Evolutionary conservation across 64 coral and sea anemone species (phyloP), one percentile per base, ranked within the genome.

Genomic region (Stichodactyla mertensii): DNA sequence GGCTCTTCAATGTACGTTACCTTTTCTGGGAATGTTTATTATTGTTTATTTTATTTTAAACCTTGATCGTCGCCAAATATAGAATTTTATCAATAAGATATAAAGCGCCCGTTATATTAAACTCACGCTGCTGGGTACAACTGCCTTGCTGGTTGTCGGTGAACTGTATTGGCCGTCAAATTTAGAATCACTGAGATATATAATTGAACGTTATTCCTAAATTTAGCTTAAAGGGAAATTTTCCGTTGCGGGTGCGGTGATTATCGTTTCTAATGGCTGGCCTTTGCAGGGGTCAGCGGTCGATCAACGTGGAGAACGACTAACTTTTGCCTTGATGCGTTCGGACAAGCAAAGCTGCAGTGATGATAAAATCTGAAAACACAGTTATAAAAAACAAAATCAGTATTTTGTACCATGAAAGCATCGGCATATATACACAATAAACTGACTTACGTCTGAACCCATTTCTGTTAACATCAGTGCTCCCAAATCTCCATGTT

Each of bases 401-500:
- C 19, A 22, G 62, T n/a, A 66, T 8, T 22, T 45, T 45, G 36
- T 45, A 45, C 36, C 36, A 45, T n/a, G 16, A 66, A 66, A 16
- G 57, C 62, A n/a, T 18, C 19, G 22, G 19, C 6, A n/a, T 77
- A 20, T 10, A 4, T 45, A 14, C 26, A 0, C 77, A 52, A 79
- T 24, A 51, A 0, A 51, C 77, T n/a, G 62, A 7, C 16, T 79
- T 58, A 80, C 52, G 22, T 66, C 58, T 64, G 61, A 52, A 53
- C 77, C 89, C 59, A 80, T 26, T 67, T 86, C 78, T 15, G 28
- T 82, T 57, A 55, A 91, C 23, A 74, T 82, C 86, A 66, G 52
- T 31, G 55, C 80, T 45, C 55, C 22, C 82, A 20, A 82, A 54
- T 53, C 58, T 91, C 61, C 57, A 80, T 31, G 77, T 51, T 71